Evolutionary conservation across 2,113 vertebrate genomes (phyloP).

Genomic region (Apus apus): DNA sequence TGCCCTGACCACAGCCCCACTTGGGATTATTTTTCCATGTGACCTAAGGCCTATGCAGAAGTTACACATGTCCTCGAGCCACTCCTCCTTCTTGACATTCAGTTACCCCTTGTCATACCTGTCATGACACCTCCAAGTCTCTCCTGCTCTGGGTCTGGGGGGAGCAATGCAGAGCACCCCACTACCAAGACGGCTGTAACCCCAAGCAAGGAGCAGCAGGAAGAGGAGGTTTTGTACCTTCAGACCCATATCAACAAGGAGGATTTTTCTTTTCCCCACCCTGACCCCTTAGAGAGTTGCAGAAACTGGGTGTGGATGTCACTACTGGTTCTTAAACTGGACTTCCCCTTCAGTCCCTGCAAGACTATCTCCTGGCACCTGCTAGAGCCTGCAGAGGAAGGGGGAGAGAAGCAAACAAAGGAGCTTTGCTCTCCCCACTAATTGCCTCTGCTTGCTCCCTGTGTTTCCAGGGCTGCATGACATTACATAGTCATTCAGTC

Average conservation of each 20-base stretch:
- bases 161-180: neutral
- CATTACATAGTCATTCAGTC: constrained; percentile 72
- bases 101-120: neutral
- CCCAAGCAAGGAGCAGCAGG: neutral
- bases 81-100: neutral
- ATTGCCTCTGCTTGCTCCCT: neutral
- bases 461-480: neutral
- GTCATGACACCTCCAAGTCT: neutral
- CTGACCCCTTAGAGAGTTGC: neutral
- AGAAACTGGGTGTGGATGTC: neutral
- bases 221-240: neutral
- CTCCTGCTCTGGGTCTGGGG: neutral
- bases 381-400: neutral
- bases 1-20: neutral
- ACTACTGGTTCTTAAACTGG: neutral
- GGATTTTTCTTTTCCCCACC: neutral
- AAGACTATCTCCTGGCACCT: neutral
- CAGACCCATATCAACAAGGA: neutral
- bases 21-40: neutral
- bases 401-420: neutral
- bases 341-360: neutral
- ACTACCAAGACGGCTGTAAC: neutral
- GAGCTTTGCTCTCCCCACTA: neutral
- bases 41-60: neutral
- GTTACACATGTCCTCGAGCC: neutral